Base-by-base conservation (phyloP, 2,113 vertebrate genomes). In the Tinamus guttatus region DNA sequence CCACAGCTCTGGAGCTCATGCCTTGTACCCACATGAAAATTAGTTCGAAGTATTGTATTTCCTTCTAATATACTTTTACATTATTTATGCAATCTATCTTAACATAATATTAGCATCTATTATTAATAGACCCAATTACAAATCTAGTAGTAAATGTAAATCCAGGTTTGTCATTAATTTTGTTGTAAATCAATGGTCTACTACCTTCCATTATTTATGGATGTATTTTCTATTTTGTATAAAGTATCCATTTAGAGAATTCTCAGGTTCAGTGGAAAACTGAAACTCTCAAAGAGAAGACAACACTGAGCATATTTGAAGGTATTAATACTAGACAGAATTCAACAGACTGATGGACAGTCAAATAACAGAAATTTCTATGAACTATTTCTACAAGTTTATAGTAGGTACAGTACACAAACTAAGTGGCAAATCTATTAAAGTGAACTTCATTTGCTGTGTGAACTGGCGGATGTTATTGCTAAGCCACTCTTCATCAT, bases 41-140 rank as follows among this genome's bases (percentile, higher is more conserved):
- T 90, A 76, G 34, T 88, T 81, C 54, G 43, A 78, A 63, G 14
- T 81, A 90, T 51, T 84, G 25, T 36, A 60, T 19, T 90, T 86
- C 41, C 19, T 89, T 68, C 62, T 97, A 93, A 94, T 86, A 76
- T 15, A 80, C 0, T 4, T 85, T 56, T 97, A 59, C 82, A 97
- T 96, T 94, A 96, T 97, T 97, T 95, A 97, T 96, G 25, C 30
- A 79, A 81, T 40, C 9, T 65, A 69, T 93, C 78, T 87, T 95
- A 94, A 78, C 88, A 74, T 91, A 60, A 51, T 87, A 92, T 81
- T 95, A 92, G 6, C n/a, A 97, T 96, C 58, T 79, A 96, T 97
- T 97, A 94, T 96, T 96, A 68, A 97, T 89, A 78, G 41, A 87
- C 32, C 10, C 25, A 92, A 91, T 95, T 96, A 92, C 91, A 86